A percentile compares a stretch with the other conserved stretches of the same genome.
These are phyloP conservation scores for Macrostomum cliftonense DNA, from an alignment of 2,888 invertebrate species.

Conservation along the genomic window DNA sequence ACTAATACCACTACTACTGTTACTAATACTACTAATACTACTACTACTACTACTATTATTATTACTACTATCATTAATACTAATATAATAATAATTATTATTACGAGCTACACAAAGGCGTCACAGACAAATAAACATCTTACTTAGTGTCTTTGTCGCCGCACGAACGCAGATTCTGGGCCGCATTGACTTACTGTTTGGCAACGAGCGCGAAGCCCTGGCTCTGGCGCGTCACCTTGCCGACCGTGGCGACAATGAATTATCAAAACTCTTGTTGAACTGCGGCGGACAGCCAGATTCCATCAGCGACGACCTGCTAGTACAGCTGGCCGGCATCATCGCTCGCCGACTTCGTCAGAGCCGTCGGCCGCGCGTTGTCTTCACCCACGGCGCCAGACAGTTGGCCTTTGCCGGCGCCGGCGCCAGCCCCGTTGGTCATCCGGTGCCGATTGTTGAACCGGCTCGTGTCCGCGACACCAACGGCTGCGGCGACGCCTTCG, in stretches of 20 bases:
- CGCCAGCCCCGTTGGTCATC: conserved; percentile 18
- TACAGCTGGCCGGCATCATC: too few relatives aligned
- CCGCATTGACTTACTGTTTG: conserved; percentile 79
- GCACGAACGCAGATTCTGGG: conserved; percentile 57
- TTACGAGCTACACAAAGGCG: too few relatives aligned
- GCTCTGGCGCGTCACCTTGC: conserved; percentile 15
- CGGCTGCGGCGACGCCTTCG: conserved; percentile 94
- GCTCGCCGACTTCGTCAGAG: too few relatives aligned
- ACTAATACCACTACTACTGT: too few relatives aligned
- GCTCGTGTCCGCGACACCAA: conserved; percentile 54
- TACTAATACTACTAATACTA: too few relatives aligned
- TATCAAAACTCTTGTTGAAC: background rate
- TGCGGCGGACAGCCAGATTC: conserved; percentile 41
- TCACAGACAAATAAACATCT: too few relatives aligned
- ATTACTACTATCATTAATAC: too few relatives aligned
- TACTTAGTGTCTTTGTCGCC: too few relatives aligned
- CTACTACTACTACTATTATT: too few relatives aligned
- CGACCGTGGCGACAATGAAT: conserved; percentile 16
- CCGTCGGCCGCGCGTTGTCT: conserved; percentile 45
- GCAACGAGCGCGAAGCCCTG: conserved; percentile 59
- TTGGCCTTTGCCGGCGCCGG: conserved; percentile 53
- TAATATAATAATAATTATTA: too few relatives aligned
- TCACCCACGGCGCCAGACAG: conserved; percentile 66
- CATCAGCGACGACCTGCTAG: too few relatives aligned
- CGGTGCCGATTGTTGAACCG: conserved; percentile 18